phyloP scores from a whole-genome alignment of 2,888 invertebrate species.

The Luffia ferchaultella region DNA sequence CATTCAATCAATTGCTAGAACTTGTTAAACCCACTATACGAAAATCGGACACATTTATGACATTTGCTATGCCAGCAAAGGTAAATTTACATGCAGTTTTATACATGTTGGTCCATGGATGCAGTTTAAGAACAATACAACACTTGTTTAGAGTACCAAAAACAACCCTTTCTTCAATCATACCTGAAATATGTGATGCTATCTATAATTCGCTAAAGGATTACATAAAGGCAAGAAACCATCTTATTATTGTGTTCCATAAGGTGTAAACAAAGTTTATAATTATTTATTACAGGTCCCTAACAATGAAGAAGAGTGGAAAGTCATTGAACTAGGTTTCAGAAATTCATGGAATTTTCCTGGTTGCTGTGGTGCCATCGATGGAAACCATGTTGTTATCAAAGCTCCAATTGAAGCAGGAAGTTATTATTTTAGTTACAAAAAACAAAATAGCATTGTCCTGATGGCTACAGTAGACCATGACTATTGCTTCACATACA shows the following conservation, averaged over 20 bases:
- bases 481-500: conserved; percentile 21
- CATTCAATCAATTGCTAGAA: conserved; percentile 16
- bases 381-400: conserved; percentile 21
- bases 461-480: conserved; percentile 21
- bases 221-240: conserved; percentile 16
- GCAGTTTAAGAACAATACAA: conserved; percentile 17
- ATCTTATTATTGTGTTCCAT: conserved; percentile 10
- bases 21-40: conserved; percentile 14
- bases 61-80: conserved; percentile 15
- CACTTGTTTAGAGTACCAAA: conserved; percentile 19
- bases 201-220: conserved; percentile 17
- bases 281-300: conserved; percentile 16
- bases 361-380: conserved; percentile 19
- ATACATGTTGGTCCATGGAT: conserved; percentile 18
- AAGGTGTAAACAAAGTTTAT: conserved; percentile 6
- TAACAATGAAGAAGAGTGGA: conserved; percentile 15
- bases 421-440: conserved; percentile 22
- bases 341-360: conserved; percentile 19
- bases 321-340: conserved; percentile 18
- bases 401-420: conserved; percentile 15
- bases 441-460: conserved; percentile 19
- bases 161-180: conserved; percentile 18
- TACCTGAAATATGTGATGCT: conserved; percentile 18
- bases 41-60: conserved; percentile 13
- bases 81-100: conserved; percentile 14